Evolutionary conservation across 2,113 vertebrate genomes (phyloP), one percentile per base, ranked within the genome.

Genomic region (Fregata magnificens): DNA sequence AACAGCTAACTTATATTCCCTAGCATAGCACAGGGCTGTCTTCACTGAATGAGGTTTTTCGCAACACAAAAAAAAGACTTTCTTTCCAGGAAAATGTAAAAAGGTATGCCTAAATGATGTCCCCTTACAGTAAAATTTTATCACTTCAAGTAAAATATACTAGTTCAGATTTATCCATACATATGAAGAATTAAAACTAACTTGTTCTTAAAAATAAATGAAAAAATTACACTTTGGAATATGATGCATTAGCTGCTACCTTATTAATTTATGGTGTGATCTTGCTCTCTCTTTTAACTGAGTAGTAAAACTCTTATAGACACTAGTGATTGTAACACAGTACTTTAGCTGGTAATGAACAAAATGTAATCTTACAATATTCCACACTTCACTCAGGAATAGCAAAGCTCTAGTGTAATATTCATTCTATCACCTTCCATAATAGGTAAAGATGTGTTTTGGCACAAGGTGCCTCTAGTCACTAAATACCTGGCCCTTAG

Each of bases 361-460:
- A 80, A 94, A 93, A 90, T 62, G 49, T 44, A 72, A 40, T 82
- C 26, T 82, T 72, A 61, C 13, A 49, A 49, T 73, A 22, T 65
- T 34, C 44, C n/a, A 61, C 62, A 56, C 40, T 94, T 87, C 71
- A 87, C 32, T 56, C 16, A 76, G 34, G 62, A 95, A 88, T 38
- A 88, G 36, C 62, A 77, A 88, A 90, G 36, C 50, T 93, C 40
- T 72, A 42, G 40, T 58, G 90, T 88, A 85, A 93, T 88, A 82
- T 45, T 90, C 1, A 1, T 87, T 90, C 66, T 82, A 45, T 73
- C 92, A 85, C 82, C 79, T 93, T 78, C 49, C 52, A n/a, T 83
- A 77, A 80, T 50, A 95, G 63, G 76, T 92, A 77, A 86, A 94
- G 92, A 94, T 81, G 59, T 78, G 53, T 95, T 97, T 93, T 97